Conservation (phyloP, 2,113 vertebrate genomes). For the Hypocryptadius cinnamomeus region DNA sequence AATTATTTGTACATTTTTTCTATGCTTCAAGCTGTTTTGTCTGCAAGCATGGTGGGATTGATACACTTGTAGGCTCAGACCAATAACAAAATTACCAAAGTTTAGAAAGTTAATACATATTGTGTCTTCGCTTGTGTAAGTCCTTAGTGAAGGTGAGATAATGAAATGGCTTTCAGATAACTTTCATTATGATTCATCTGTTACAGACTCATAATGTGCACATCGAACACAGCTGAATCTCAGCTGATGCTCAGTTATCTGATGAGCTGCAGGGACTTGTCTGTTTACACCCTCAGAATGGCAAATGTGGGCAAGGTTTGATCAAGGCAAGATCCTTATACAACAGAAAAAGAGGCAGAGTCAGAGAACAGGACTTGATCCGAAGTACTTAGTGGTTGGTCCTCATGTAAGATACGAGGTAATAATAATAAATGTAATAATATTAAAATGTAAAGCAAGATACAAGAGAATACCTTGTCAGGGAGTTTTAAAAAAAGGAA, state of each 20-base stretch:
- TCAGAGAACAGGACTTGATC: background rate
- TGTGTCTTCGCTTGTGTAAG: background rate
- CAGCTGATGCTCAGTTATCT: background rate
- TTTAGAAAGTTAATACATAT: background rate
- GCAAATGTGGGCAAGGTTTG: background rate
- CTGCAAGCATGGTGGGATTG: rapidly evolving
- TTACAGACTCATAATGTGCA: background rate
- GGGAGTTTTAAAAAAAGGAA: background rate
- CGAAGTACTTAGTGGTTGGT: background rate
- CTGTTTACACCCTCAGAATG: background rate
- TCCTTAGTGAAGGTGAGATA: conserved; percentile 4
- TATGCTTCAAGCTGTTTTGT: background rate
- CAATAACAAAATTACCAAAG: background rate
- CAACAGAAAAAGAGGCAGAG: background rate
- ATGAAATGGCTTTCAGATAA: background rate
- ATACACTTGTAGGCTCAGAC: background rate
- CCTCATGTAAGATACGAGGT: rapidly evolving
- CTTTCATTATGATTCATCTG: background rate
- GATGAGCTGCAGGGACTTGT: background rate
- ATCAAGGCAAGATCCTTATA: background rate
- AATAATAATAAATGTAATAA: background rate
- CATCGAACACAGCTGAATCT: background rate
- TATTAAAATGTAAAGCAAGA: background rate
- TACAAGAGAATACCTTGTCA: background rate
- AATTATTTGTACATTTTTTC: background rate